These are phyloP conservation scores for Alloplasta piceator DNA, from an alignment of 2,888 invertebrate species.

Conservation along the genomic window DNA sequence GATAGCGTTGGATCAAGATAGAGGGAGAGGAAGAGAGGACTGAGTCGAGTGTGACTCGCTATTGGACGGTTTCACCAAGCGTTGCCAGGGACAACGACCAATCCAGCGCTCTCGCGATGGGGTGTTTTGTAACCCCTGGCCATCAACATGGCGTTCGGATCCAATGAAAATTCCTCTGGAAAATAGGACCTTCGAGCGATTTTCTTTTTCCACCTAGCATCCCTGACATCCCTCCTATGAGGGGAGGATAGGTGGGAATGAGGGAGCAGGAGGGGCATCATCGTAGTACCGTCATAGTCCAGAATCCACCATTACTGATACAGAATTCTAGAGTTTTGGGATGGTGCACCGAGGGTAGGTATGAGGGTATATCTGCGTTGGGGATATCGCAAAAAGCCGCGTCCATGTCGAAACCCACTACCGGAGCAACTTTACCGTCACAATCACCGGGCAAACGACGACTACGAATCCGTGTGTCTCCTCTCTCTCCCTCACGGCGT, in stretches of 20 bases:
- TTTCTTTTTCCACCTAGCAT: conserved; percentile 72
- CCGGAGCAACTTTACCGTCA: conserved; percentile 36
- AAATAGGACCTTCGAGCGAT: conserved; percentile 81
- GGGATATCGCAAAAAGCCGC: not conserved
- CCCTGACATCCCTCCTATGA: not conserved
- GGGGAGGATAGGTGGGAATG: not conserved
- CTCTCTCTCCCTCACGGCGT: conserved; percentile 39
- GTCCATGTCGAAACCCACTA: conserved; percentile 39
- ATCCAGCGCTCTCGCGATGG: conserved; percentile 73
- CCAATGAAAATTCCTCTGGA: conserved; percentile 82
- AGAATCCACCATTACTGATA: conserved; percentile 29
- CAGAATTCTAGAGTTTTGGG: too few species aligned
- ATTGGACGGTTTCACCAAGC: conserved; percentile 81
- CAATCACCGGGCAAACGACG: conserved; percentile 47
- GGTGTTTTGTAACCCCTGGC: conserved; percentile 72
- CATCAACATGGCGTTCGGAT: conserved; percentile 78
- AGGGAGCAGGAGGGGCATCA: not conserved
- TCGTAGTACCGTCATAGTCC: not conserved
- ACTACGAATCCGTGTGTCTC: conserved; percentile 16
- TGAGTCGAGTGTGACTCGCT: conserved; percentile 41
- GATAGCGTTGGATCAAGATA: not conserved
- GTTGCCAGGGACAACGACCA: conserved; percentile 82
- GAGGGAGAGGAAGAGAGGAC: conserved; percentile 26
- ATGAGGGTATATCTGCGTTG: too few species aligned
- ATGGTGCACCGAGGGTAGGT: too few species aligned